Base-by-base conservation (phyloP, 2,797 vertebrate genomes). In the Pteronotus mesoamericanus region DNA sequence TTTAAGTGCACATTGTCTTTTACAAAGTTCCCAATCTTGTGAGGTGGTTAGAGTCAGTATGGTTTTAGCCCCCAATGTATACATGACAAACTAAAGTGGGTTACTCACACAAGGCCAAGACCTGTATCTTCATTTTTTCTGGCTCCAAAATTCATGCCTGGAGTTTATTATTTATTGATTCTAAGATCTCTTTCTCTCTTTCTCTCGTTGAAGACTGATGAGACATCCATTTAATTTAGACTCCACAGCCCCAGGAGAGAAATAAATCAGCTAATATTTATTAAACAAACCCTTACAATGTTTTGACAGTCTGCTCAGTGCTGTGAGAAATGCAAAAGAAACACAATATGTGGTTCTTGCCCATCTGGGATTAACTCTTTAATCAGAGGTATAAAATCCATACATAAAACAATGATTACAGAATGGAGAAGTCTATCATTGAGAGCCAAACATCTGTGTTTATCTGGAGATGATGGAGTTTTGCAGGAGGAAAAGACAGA, bases 361-460 rank as follows among this genome's bases (percentile, higher is more conserved):
- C 42, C n/a, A 71, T 53, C 18, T 24, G 39, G 44, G 34, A 80
- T 79, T 66, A 71, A 84, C 66, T 90, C 11, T 87, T 91, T 87
- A 84, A 83, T 91, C 71, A 87, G 57, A 94, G 82, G 78, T 66
- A 57, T 66, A 90, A 97, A 90, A 77, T 21, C 21, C 94, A 86
- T 18, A 32, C 48, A 39, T 61, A 29, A 79, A 94, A 84, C 32
- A 69, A 71, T 69, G 74, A 94, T 44, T 51, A 53, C 42, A 79
- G n/a, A 91, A 78, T 51, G 42, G 74, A 57, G 78, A 92, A 89
- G n/a, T 61, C 51, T 53, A 22, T 90, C n/a, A 21, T 16, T n/a
- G 71, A 86, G 29, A 93, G 24, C 24, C 75, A 94, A 57, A 10
- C 26, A 0, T 61, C 34, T 24, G 5, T 82, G 37, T 71, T 46